Conservation (phyloP, 2,888 invertebrate species). For the Allolobophora icterica region DNA sequence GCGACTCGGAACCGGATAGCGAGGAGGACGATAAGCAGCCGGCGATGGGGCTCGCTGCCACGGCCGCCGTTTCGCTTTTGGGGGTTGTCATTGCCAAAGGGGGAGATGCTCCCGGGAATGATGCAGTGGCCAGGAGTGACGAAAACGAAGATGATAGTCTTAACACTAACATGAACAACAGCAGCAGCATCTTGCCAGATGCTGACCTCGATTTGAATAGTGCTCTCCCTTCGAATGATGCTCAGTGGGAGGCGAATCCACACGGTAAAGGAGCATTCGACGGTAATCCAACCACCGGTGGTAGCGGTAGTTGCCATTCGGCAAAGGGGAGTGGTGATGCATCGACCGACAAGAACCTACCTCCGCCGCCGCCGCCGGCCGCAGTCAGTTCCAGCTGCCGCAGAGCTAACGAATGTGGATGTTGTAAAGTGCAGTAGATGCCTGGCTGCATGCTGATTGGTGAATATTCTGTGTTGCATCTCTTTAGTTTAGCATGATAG, state of each 20-base stretch:
- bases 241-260: not conserved
- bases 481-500: slow-evolving; percentile 17
- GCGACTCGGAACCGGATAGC: slow-evolving; percentile 47
- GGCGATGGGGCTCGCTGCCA: not conserved
- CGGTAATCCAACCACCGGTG: not conserved
- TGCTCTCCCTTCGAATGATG: not conserved
- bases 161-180: slow-evolving; percentile 26
- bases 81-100: not conserved
- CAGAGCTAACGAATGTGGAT: slow-evolving; percentile 11
- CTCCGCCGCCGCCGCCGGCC: not conserved
- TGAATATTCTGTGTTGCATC: slow-evolving; percentile 24
- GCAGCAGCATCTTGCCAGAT: not conserved
- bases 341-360: not conserved
- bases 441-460: slow-evolving; percentile 29
- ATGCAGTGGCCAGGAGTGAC: not conserved
- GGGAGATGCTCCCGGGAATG: not conserved
- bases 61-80: not conserved
- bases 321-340: not conserved
- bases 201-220: not conserved
- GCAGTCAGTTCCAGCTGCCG: not conserved
- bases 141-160: not conserved
- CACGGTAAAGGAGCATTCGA: not conserved
- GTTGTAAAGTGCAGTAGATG: slow-evolving; percentile 25
- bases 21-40: slow-evolving; percentile 40
- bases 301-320: not conserved